phyloP scores from a whole-genome alignment of 2,888 invertebrate genomes.

The Apantesis nais region DNA sequence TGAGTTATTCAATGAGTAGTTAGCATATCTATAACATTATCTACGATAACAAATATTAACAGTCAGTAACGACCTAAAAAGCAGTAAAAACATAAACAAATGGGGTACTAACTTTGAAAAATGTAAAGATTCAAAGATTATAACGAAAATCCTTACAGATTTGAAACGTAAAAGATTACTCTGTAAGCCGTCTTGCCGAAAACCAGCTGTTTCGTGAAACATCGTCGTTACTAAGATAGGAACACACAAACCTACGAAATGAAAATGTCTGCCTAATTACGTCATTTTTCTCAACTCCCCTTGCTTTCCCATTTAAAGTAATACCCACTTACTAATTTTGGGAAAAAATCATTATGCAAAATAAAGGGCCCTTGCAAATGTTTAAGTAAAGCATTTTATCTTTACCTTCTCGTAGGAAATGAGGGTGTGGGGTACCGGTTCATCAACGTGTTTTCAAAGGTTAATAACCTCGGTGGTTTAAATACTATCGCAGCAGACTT shows the following conservation, averaged over 20 bases:
- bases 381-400: conserved; percentile 33
- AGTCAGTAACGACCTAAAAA: neutral
- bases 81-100: neutral
- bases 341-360: conserved; percentile 49
- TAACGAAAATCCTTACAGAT: conserved; percentile 27
- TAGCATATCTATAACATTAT: neutral
- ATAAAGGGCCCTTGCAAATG: conserved; percentile 33
- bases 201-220: conserved; percentile 35
- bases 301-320: conserved; percentile 43
- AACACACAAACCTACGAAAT: conserved; percentile 38
- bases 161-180: conserved; percentile 27
- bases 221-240: conserved; percentile 34
- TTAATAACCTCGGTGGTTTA: conserved; percentile 6
- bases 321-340: conserved; percentile 46
- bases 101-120: conserved; percentile 27
- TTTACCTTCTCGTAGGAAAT: conserved; percentile 15
- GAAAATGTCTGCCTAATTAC: conserved; percentile 55
- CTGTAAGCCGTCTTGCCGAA: conserved; percentile 26
- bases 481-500: too few relatives aligned
- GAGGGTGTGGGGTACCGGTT: conserved; percentile 11
- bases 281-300: conserved; percentile 48
- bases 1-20: neutral
- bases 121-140: conserved; percentile 31
- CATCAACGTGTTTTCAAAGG: conserved; percentile 10
- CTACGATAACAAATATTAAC: neutral